phyloP scores from a whole-genome alignment of 2,797 vertebrate genomes.

The Knipowitschia caucasica region DNA sequence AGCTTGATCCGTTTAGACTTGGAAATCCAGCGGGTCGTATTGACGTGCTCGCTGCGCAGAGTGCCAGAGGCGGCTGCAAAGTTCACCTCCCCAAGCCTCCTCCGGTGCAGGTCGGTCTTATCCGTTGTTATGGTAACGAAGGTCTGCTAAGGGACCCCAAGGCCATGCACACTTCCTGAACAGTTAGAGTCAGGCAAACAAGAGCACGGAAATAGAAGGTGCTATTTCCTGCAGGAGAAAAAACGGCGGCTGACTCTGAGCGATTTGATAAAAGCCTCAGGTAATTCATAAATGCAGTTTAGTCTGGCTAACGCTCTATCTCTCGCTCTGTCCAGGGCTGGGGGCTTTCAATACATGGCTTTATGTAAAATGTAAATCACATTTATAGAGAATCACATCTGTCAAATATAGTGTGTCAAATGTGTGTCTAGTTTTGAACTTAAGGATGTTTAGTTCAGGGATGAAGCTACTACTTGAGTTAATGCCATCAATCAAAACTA shows the following conservation, averaged over 20 bases:
- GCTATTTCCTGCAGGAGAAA: conserved; percentile 52
- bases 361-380: not conserved
- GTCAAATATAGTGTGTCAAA: too few species aligned
- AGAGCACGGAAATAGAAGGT: conserved; percentile 50
- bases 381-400: too few species aligned
- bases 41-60: conserved; percentile 27
- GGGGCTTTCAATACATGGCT: not conserved
- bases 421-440: too few species aligned
- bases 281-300: conserved; percentile 43
- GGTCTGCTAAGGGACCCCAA: conserved; percentile 49
- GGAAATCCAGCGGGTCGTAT: conserved; percentile 19
- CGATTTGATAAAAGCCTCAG: conserved; percentile 58
- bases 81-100: conserved; percentile 59
- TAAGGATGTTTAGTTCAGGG: too few species aligned
- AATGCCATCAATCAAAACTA: too few species aligned
- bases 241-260: conserved; percentile 56
- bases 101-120: conserved; percentile 50
- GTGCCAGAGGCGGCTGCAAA: conserved; percentile 58
- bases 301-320: conserved; percentile 10
- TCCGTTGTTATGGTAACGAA: conserved; percentile 73
- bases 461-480: too few species aligned
- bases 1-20: not conserved
- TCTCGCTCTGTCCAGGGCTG: conserved; percentile 11
- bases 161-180: conserved; percentile 45
- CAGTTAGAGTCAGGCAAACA: conserved; percentile 51